These are phyloP conservation scores for Ophraella communa DNA, from an alignment of 2,888 invertebrate species.

Conservation along the genomic window DNA sequence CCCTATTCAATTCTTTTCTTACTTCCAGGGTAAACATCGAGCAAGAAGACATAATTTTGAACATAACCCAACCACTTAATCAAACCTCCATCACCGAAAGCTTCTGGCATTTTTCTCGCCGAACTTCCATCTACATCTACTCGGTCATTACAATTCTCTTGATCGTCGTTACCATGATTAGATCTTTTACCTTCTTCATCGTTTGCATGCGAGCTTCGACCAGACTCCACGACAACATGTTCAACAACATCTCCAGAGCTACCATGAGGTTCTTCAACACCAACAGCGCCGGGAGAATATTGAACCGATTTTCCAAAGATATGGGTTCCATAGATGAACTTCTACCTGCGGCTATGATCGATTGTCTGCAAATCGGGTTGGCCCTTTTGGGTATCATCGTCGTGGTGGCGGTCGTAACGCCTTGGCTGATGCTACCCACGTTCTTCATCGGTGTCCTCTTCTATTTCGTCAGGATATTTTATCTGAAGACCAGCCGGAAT, in stretches of 20 bases:
- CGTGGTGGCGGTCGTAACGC: conserved; percentile 75
- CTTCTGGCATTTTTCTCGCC: conserved; percentile 54
- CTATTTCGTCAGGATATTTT: conserved; percentile 70
- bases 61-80: conserved; percentile 4
- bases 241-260: conserved; percentile 64
- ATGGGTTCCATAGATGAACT: conserved; percentile 67
- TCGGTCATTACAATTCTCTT: conserved; percentile 58
- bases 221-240: conserved; percentile 64
- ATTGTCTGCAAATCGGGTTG: conserved; percentile 65
- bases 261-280: conserved; percentile 73
- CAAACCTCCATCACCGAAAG: conserved; percentile 18
- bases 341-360: conserved; percentile 62
- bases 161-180: conserved; percentile 58
- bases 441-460: conserved; percentile 69
- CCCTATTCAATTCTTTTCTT: background rate
- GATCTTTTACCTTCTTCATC: conserved; percentile 64
- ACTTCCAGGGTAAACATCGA: conserved; percentile 52
- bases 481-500: conserved; percentile 77
- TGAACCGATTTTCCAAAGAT: conserved; percentile 76
- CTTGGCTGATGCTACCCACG: conserved; percentile 72
- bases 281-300: conserved; percentile 68
- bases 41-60: conserved; percentile 41
- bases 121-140: conserved; percentile 55
- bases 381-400: conserved; percentile 74
- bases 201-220: conserved; percentile 64